Conservation (phyloP, 2,888 invertebrate genomes). For the Epistrophella euchroma region DNA sequence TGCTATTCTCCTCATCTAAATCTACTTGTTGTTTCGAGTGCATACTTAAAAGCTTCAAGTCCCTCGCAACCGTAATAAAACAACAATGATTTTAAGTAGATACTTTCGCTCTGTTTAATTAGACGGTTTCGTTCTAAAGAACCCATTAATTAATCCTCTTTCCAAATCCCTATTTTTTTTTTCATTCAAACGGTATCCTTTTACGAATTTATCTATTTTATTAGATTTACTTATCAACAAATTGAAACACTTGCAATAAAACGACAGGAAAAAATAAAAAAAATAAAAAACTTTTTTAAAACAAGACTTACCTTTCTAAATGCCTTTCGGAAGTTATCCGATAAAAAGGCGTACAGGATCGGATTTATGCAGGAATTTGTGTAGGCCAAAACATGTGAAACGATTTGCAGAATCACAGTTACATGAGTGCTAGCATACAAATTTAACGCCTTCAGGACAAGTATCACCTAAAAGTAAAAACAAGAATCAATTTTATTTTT, state of each 20-base stretch:
- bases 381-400: slow-evolving; percentile 93
- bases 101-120: slow-evolving; percentile 25
- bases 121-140: slow-evolving; percentile 3
- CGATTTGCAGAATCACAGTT: slow-evolving; percentile 90
- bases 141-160: slow-evolving; percentile 22
- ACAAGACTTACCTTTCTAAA: slow-evolving; percentile 87
- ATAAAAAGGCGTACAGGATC: slow-evolving; percentile 96
- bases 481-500: neutral
- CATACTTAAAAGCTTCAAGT: slow-evolving; percentile 3
- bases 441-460: slow-evolving; percentile 90
- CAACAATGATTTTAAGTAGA: slow-evolving; percentile 11
- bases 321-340: slow-evolving; percentile 96
- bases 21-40: slow-evolving; percentile 28
- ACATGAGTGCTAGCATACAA: slow-evolving; percentile 88
- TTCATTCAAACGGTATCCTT: neutral
- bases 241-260: slow-evolving; percentile 2
- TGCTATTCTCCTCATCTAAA: neutral
- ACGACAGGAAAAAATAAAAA: neutral
- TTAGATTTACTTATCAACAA: slow-evolving; percentile 3
- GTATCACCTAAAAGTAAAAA: slow-evolving; percentile 88
- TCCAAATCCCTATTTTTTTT: neutral
- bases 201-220: slow-evolving; percentile 8
- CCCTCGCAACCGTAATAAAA: slow-evolving; percentile 17
- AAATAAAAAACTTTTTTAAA: neutral
- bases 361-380: slow-evolving; percentile 98